Evolutionary conservation across 2,888 invertebrate species (phyloP).

Genomic region (Physocephala rufipes): DNA sequence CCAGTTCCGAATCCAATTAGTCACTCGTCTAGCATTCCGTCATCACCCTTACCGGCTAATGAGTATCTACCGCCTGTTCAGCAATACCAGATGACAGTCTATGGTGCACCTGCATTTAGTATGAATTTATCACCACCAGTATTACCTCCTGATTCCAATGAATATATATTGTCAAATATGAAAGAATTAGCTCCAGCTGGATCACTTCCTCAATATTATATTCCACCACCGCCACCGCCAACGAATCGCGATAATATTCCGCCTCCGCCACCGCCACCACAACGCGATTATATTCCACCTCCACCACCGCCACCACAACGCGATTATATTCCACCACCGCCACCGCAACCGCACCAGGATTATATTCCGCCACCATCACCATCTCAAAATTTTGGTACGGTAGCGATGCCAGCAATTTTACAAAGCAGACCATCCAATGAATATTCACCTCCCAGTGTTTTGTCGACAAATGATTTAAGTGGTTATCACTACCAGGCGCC

Average conservation of each 20-base stretch:
- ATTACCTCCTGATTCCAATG: slow-evolving; percentile 6
- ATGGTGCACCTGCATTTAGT: slow-evolving; percentile 7
- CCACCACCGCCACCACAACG: too few relatives aligned
- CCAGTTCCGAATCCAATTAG: too few relatives aligned
- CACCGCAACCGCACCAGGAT: too few relatives aligned
- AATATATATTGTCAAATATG: slow-evolving; percentile 17
- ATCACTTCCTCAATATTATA: too few relatives aligned
- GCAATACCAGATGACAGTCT: slow-evolving; percentile 1
- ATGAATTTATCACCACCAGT: too few relatives aligned
- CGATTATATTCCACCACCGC: too few relatives aligned
- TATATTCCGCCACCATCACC: slow-evolving; percentile 27
- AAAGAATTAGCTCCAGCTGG: neutral
- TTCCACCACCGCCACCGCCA: neutral
- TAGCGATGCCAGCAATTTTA: slow-evolving; percentile 15
- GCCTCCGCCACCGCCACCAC: neutral
- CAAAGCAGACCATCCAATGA: neutral
- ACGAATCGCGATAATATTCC: neutral
- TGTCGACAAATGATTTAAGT: neutral
- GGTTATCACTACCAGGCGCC: slow-evolving; percentile 28
- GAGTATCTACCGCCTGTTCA: slow-evolving; percentile 3
- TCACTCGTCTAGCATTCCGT: too few relatives aligned
- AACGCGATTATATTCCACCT: too few relatives aligned
- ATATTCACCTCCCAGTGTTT: neutral
- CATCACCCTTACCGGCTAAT: neutral
- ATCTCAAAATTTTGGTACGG: neutral